Percentiles rank a stretch among this genome's conserved stretches.
These are phyloP conservation scores for Mionectes olivaceus DNA, from an alignment of 2,797 vertebrate genomes.

Conservation along the genomic window DNA sequence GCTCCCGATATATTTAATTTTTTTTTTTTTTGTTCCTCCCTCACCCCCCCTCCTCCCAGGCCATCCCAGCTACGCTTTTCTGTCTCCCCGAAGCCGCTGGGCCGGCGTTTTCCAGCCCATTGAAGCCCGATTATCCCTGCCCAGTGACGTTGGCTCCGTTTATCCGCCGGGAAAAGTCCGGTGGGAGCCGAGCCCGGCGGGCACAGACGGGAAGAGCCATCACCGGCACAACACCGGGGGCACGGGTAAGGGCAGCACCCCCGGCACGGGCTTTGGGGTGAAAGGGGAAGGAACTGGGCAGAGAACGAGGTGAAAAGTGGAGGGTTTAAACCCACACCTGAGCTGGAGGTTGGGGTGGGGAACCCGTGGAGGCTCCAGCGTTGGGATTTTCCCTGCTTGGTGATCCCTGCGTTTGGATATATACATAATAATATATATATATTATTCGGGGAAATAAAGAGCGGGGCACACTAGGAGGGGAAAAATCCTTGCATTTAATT, in stretches of 20 bases:
- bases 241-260: neutral
- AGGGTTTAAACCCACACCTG: rapidly evolving
- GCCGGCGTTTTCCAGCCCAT: neutral
- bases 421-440: no score
- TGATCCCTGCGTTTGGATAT: rapidly evolving
- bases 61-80: neutral
- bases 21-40: neutral
- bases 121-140: neutral
- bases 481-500: rapidly evolving
- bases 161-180: neutral
- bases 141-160: neutral
- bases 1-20: no score
- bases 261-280: rapidly evolving
- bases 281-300: rapidly evolving
- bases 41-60: neutral
- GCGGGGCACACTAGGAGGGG: rapidly evolving
- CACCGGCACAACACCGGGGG: neutral
- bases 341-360: neutral
- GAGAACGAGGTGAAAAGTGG: rapidly evolving
- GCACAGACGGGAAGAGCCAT: neutral
- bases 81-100: neutral
- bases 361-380: rapidly evolving
- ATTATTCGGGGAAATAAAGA: neutral
- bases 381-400: rapidly evolving
- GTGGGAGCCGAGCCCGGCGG: neutral